Percentiles rank a stretch among this genome's conserved stretches.
These are phyloP conservation scores for Drosophila lowei DNA, from an alignment of 1,140 invertebrate species.

Conservation along the genomic window DNA sequence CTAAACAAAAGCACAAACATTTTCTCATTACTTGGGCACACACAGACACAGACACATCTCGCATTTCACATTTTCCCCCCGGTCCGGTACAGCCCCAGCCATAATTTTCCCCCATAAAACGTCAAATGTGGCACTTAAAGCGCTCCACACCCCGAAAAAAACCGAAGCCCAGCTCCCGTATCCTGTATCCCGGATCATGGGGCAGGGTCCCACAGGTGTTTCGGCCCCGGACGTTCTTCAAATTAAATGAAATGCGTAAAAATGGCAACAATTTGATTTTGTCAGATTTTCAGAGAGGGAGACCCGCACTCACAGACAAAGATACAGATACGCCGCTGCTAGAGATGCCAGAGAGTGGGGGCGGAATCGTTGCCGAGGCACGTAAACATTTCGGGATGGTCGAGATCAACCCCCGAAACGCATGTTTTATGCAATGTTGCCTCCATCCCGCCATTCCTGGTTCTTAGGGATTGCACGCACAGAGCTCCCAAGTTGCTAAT, in stretches of 20 bases:
- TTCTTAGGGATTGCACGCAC: slow-evolving; percentile 59
- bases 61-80: slow-evolving; percentile 54
- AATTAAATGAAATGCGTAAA: slow-evolving; percentile 82
- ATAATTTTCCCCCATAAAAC: slow-evolving; percentile 70
- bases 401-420: slow-evolving; percentile 55
- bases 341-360: slow-evolving; percentile 15
- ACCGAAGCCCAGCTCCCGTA: slow-evolving; percentile 9
- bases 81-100: slow-evolving; percentile 18
- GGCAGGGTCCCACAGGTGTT: slow-evolving; percentile 69
- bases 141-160: slow-evolving; percentile 56
- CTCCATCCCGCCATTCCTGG: neutral
- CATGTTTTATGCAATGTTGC: slow-evolving; percentile 67
- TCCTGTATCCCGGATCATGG: slow-evolving; percentile 3
- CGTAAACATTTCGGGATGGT: slow-evolving; percentile 49
- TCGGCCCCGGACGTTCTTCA: slow-evolving; percentile 62
- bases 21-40: slow-evolving; percentile 65
- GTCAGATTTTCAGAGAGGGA: slow-evolving; percentile 66
- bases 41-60: slow-evolving; percentile 64
- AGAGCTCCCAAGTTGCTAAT: slow-evolving; percentile 78
- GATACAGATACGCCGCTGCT: slow-evolving; percentile 13
- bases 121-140: slow-evolving; percentile 80
- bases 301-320: slow-evolving; percentile 11
- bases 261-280: slow-evolving; percentile 82
- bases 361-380: slow-evolving; percentile 44
- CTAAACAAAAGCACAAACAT: slow-evolving; percentile 64